Conservation (phyloP, 2,888 invertebrate species). For the Chaetoderma sp. region DNA sequence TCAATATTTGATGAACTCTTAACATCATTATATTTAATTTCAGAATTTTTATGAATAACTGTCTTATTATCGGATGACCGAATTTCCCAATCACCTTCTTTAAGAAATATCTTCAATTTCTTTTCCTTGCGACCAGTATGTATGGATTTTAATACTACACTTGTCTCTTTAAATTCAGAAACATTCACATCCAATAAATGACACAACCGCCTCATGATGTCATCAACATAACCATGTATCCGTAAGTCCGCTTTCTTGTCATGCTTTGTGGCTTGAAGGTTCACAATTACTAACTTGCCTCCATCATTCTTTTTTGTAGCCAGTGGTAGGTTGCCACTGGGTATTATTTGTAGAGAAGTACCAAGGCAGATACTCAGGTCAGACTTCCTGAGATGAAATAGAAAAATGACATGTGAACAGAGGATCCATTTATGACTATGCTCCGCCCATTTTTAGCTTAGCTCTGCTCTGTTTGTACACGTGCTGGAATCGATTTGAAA, state of each 20-base stretch:
- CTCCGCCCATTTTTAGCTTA: no score
- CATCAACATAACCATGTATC: slow-evolving; percentile 90
- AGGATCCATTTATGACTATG: no score
- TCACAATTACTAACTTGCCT: slow-evolving; percentile 92
- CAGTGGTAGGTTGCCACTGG: slow-evolving; percentile 93
- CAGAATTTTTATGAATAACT: no score
- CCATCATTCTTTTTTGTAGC: slow-evolving; percentile 82
- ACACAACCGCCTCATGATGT: slow-evolving; percentile 72
- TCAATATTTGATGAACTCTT: no score
- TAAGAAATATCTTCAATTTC: slow-evolving; percentile 16
- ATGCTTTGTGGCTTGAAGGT: slow-evolving; percentile 97
- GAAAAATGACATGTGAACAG: slow-evolving; percentile 10
- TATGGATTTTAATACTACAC: slow-evolving; percentile 45
- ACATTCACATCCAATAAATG: slow-evolving; percentile 81
- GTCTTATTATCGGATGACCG: no score
- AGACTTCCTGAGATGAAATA: slow-evolving; percentile 79
- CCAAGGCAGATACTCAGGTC: slow-evolving; percentile 95
- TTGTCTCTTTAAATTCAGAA: slow-evolving; percentile 76
- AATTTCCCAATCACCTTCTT: no score
- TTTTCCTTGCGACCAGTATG: slow-evolving; percentile 57
- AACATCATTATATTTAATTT: no score
- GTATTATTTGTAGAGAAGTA: slow-evolving; percentile 97
- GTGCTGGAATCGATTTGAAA: no score
- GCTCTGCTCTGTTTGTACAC: no score
- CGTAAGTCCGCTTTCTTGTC: slow-evolving; percentile 91